These are phyloP conservation scores for Lasioglossum morio DNA, from an alignment of 2,888 invertebrate species.

Conservation along the genomic window DNA sequence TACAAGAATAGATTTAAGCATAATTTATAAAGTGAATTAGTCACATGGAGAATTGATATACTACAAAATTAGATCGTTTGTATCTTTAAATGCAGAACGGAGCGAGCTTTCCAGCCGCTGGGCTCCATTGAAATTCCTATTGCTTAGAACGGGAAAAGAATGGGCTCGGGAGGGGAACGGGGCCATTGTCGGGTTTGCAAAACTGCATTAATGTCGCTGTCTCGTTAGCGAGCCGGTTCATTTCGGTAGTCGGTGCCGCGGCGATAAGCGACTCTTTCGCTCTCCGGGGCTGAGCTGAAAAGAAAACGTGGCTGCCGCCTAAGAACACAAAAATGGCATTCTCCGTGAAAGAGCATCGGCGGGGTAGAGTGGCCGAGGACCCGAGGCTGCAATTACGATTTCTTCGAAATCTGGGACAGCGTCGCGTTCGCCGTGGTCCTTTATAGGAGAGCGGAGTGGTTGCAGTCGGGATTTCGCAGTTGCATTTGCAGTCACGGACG, in stretches of 20 bases:
- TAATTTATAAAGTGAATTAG: no score
- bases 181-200: background rate
- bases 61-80: no score
- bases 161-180: background rate
- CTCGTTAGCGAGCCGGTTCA: conserved; percentile 15
- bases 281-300: background rate
- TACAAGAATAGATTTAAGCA: no score
- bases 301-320: background rate
- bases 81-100: no score
- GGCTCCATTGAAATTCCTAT: background rate
- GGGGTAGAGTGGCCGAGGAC: background rate
- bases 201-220: conserved; percentile 9
- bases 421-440: conserved; percentile 2
- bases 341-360: background rate
- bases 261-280: conserved; percentile 2
- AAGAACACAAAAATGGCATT: conserved; percentile 1
- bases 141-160: background rate
- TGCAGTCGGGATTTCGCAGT: background rate
- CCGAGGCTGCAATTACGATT: conserved; percentile 42
- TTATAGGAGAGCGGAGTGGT: conserved; percentile 21
- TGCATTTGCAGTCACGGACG: conserved; percentile 2
- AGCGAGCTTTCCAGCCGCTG: no score
- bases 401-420: conserved; percentile 45
- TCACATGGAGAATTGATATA: no score
- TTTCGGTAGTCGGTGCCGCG: background rate